These are phyloP conservation scores for Drosophila littoralis DNA, from an alignment of 1,140 invertebrate genomes.

Conservation along the genomic window DNA sequence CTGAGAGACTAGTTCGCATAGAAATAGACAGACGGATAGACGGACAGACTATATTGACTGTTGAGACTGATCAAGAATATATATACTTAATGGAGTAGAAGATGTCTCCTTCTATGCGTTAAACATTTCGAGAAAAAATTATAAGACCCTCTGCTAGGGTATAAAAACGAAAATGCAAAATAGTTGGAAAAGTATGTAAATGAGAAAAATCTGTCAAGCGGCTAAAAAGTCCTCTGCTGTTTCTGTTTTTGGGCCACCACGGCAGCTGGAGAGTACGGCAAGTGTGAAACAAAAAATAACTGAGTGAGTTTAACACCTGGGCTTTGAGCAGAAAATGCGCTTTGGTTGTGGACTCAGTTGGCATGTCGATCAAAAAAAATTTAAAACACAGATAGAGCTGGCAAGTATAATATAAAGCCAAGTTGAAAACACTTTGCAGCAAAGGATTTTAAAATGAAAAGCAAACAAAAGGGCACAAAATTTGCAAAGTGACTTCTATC, in stretches of 20 bases:
- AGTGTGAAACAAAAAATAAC: slow-evolving; percentile 56
- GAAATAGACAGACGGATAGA: too few species aligned
- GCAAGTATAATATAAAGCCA: slow-evolving; percentile 59
- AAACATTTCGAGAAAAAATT: too few species aligned
- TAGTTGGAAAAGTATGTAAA: slow-evolving; percentile 78
- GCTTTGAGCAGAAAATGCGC: slow-evolving; percentile 69
- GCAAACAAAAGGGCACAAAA: slow-evolving; percentile 68
- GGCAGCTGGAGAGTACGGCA: slow-evolving; percentile 20
- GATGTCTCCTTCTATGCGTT: too few species aligned
- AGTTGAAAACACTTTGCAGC: slow-evolving; percentile 67
- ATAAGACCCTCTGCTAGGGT: too few species aligned
- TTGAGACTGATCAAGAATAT: too few species aligned
- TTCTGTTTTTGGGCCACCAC: slow-evolving; percentile 14
- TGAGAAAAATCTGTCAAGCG: slow-evolving; percentile 49
- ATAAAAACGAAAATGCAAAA: slow-evolving; percentile 54
- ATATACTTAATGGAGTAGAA: too few species aligned
- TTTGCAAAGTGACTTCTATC: slow-evolving; percentile 60
- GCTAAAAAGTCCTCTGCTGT: slow-evolving; percentile 29
- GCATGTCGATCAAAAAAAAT: slow-evolving; percentile 55
- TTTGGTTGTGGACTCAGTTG: slow-evolving; percentile 54
- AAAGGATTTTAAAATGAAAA: slow-evolving; percentile 78
- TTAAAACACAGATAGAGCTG: slow-evolving; percentile 16
- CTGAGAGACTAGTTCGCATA: too few species aligned
- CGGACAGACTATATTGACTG: too few species aligned
- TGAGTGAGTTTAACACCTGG: slow-evolving; percentile 69